Conservation (phyloP, 2,888 invertebrate genomes). For the Drosophila meridiana region DNA sequence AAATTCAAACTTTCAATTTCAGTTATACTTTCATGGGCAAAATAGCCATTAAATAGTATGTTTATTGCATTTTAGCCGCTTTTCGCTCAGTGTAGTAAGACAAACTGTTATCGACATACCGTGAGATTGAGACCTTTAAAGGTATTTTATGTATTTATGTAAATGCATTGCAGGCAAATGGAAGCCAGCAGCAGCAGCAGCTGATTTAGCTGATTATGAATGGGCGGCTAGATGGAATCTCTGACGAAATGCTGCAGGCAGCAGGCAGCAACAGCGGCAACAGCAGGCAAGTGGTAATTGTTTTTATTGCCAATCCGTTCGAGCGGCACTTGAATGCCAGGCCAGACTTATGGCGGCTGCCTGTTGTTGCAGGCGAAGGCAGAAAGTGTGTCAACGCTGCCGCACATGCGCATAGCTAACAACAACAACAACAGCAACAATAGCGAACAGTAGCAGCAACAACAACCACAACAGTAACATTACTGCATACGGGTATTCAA, state of each 20-base stretch:
- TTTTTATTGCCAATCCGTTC: conserved; percentile 72
- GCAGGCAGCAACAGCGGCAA: conserved; percentile 17
- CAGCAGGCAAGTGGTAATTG: conserved; percentile 69
- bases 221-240: conserved; percentile 49
- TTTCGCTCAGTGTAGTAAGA: conserved; percentile 2
- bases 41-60: not conserved
- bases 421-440: conserved; percentile 29
- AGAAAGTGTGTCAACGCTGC: conserved; percentile 76
- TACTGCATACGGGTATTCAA: not conserved
- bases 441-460: conserved; percentile 11
- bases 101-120: not conserved
- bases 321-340: conserved; percentile 60
- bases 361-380: conserved; percentile 52
- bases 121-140: not conserved
- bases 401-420: conserved; percentile 68
- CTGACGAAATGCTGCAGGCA: conserved; percentile 68
- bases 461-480: conserved; percentile 11
- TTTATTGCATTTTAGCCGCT: not conserved
- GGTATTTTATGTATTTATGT: not conserved
- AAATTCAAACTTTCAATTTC: not conserved
- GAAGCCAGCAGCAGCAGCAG: conserved; percentile 10
- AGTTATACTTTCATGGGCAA: not conserved
- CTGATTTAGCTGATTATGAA: conserved; percentile 36
- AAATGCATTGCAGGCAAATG: conserved; percentile 6
- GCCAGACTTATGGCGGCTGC: conserved; percentile 43